These are phyloP conservation scores for Rotaria sp. DNA, from an alignment of 2,888 invertebrate species.

Conservation along the genomic window DNA sequence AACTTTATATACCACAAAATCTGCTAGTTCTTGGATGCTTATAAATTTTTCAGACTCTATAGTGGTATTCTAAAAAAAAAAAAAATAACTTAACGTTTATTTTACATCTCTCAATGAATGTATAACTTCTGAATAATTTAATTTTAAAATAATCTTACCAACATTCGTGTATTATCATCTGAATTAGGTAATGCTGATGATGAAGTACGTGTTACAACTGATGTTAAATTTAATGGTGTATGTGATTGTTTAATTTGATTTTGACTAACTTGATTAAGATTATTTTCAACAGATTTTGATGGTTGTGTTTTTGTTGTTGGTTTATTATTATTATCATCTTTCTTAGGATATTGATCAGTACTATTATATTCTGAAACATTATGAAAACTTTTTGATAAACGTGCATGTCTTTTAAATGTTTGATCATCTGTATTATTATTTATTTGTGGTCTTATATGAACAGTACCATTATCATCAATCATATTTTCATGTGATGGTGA, in stretches of 20 bases:
- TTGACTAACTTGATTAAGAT: background rate
- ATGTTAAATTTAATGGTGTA: background rate
- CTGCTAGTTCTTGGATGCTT: too few relatives aligned
- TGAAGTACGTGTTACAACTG: background rate
- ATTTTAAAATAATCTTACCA: background rate
- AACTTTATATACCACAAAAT: too few relatives aligned
- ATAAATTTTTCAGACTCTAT: too few relatives aligned
- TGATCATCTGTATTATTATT: background rate
- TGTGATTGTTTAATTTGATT: background rate
- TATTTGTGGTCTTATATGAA: background rate
- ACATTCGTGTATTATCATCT: background rate
- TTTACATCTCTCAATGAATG: too few relatives aligned
- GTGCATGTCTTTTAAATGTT: background rate
- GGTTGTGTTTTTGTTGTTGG: background rate
- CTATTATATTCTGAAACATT: slow-evolving; percentile 17
- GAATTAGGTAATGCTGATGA: background rate
- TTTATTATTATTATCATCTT: background rate
- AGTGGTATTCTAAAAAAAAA: too few relatives aligned
- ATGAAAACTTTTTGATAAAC: slow-evolving; percentile 25
- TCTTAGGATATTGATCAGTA: background rate
- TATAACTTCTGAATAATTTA: too few relatives aligned
- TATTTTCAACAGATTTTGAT: slow-evolving; percentile 13
- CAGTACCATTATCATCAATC: background rate
- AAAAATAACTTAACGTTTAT: too few relatives aligned
- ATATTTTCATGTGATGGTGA: background rate